Evolutionary conservation across 2,113 vertebrate species (phyloP), one percentile per base, ranked within the genome.

Genomic region (Xerus inauris): DNA sequence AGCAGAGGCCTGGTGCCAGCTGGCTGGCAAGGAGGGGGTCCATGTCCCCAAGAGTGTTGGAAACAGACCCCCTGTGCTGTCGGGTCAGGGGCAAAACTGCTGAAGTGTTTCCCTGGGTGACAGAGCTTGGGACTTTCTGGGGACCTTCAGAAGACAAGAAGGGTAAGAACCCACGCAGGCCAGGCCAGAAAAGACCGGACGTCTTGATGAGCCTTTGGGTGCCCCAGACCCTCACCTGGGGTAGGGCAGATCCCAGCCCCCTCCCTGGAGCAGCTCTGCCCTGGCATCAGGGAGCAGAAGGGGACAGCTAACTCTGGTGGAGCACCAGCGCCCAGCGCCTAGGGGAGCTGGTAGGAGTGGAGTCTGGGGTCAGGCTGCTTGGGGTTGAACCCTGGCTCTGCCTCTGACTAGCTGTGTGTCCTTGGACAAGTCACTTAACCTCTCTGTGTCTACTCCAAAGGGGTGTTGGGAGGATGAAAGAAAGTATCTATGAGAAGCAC

Each of bases 401-500:
- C 32, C 75, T 64, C n/a, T 19, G 45, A 28, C 38, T 0, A 1
- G 49, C 67, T 85, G 77, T 64, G 91, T 5, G 64, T 2, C 65
- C 57, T 80, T 26, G 8, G 51, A 80, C 19, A 40, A 35, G 62
- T 75, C 57, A 2, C 32, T 64, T 12, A 20, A 13, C 62, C n/a
- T 73, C 51, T 91, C 89, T n/a, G 42, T 20, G 73, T n/a, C 24
- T 54, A 7, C 69, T 69, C 32, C 24, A 2, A 40, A 72, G 20
- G 10, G 28, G 1, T 24, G 8, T 35, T 38, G 62, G 26, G 57
- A 54, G 16, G 5, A 20, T 16, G 20, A 3, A 3, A 1, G 12
- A 14, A 38, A 72, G 49, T 24, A 0, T 16, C 2, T 2, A 0
- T 0, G 13, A 5, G 26, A 20, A 5, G 45, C 0, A 0, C n/a